These are phyloP conservation scores for Aegotheles bennettii DNA, from an alignment of 2,113 vertebrate species.

Conservation along the genomic window DNA sequence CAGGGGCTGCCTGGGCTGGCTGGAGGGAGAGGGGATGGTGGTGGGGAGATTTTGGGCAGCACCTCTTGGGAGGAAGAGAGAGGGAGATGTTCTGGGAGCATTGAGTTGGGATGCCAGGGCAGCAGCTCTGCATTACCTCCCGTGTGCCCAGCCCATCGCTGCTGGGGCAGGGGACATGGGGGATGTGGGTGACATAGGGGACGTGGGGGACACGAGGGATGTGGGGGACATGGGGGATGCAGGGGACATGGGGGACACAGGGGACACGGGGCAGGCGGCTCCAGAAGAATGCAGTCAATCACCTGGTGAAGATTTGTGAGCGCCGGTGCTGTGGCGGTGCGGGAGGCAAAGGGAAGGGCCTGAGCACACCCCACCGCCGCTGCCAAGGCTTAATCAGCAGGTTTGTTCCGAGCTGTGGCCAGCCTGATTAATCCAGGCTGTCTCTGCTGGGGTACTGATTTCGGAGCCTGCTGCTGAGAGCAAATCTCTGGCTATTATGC, in stretches of 20 bases:
- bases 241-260: accelerated
- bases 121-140: accelerated
- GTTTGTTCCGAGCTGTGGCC: slow-evolving; percentile 43
- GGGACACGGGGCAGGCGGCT: background rate
- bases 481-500: slow-evolving; percentile 22
- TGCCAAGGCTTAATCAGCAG: slow-evolving; percentile 34
- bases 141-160: background rate
- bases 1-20: background rate
- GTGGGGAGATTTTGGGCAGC: accelerated
- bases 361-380: background rate
- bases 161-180: accelerated
- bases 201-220: no score
- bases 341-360: background rate
- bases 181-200: no score
- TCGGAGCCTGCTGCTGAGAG: slow-evolving; percentile 21
- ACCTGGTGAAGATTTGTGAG: background rate
- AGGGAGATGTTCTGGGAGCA: background rate
- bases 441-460: slow-evolving; percentile 37
- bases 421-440: slow-evolving; percentile 38
- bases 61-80: background rate
- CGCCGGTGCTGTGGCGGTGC: background rate
- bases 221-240: background rate
- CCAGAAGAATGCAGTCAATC: background rate
- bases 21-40: background rate
- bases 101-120: background rate